phyloP scores from a whole-genome alignment of 2,888 invertebrate genomes.

The Drosophila trichaetosa region DNA sequence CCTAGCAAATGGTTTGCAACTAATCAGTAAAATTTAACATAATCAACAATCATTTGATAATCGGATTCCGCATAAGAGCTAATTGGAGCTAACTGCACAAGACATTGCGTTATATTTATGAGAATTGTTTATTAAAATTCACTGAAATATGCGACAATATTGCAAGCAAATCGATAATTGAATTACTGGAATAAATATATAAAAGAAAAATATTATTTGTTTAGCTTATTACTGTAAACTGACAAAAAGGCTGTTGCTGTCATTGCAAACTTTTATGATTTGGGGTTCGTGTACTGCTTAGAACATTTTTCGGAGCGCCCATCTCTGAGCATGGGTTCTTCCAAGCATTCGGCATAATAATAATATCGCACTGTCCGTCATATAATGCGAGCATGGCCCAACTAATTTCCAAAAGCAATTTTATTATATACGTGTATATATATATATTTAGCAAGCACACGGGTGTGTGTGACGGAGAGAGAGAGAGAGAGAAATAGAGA shows the following conservation, averaged over 20 bases:
- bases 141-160: neutral
- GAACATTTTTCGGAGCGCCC: neutral
- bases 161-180: neutral
- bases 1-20: neutral
- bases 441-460: slow-evolving; percentile 11
- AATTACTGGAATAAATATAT: neutral
- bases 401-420: slow-evolving; percentile 78
- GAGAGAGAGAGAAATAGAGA: slow-evolving; percentile 6
- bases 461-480: neutral
- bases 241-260: neutral
- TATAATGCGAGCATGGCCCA: slow-evolving; percentile 70
- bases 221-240: neutral
- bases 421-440: slow-evolving; percentile 42
- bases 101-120: neutral
- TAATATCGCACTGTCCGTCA: slow-evolving; percentile 6
- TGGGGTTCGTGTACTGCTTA: neutral
- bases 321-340: neutral
- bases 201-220: neutral
- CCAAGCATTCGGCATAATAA: slow-evolving; percentile 6
- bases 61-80: neutral
- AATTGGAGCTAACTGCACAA: neutral
- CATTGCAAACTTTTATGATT: neutral
- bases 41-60: neutral
- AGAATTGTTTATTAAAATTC: neutral
- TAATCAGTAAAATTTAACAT: neutral